Base-by-base conservation (phyloP, 2,113 vertebrate genomes). In the Petroica traversi region DNA sequence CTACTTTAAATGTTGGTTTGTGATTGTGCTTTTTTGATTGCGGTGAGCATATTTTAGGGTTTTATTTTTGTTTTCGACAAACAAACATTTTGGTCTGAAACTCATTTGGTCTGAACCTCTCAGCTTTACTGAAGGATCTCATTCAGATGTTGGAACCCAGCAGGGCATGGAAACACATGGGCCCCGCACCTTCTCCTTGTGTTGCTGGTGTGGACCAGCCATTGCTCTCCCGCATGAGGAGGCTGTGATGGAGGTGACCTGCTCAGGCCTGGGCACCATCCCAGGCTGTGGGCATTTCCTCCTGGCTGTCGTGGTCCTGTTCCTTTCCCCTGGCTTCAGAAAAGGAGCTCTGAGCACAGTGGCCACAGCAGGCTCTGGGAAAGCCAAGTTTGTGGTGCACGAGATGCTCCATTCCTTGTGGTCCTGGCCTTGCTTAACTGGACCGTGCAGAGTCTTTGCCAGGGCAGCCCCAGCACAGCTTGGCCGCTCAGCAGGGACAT, bases 31-130 rank as follows among this genome's bases (percentile, higher is more conserved):
- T 71, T 75, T 93, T 85, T 95, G 89, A 93, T 92, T 95, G 88
- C 2, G 6, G 58, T 64, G 66, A 93, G 89, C 75, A 74, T 93
- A 55, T 86, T 95, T 89, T 7, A 61, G 63, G 83, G 61, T 28
- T 87, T 96, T 79, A 25, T 85, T 93, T 92, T 94, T 95, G 91
- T 90, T 94, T 96, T 95, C 36, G 12, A 80, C 95, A 92, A 83
- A 85, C 93, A 92, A 92, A 55, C 81, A 12, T 89, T 92, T 93
- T 71, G 93, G 88, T 87, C 34, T 85, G 85, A 55, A 83, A 55
- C 40, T 82, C 43, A 71, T 73, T 64, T 55, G 24, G 41, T 74
- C 29, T 48, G 59, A 64, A 49, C 26, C 36, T 73, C 74, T 66
- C 41, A 18, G 36, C 66, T 41, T 83, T 45, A 14, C 57, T 77